Evolutionary conservation across 2,797 vertebrate species (phyloP).

Genomic region (Pangasius macronema): DNA sequence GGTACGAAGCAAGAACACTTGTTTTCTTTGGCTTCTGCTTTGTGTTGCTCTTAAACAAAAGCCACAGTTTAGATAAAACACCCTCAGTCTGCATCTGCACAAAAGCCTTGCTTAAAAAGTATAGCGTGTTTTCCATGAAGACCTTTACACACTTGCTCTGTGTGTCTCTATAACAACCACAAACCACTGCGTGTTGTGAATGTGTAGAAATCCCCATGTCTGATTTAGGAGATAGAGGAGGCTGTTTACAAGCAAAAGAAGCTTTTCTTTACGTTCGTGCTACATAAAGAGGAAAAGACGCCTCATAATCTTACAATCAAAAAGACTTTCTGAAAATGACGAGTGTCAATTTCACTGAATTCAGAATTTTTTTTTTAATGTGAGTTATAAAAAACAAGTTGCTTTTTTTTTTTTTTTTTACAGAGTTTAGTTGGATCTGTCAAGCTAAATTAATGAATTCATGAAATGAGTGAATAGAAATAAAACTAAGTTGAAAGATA

Average conservation of each 20-base stretch:
- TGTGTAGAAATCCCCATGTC: conserved; percentile 33
- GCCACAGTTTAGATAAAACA: background rate
- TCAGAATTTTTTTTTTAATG: background rate
- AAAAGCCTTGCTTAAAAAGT: conserved; percentile 1
- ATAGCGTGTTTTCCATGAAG: background rate
- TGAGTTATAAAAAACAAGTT: background rate
- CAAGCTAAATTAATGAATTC: background rate
- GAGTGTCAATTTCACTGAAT: background rate
- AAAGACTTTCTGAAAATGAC: background rate
- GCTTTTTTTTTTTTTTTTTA: background rate
- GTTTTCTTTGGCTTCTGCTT: background rate
- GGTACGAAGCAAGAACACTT: background rate
- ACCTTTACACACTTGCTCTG: background rate
- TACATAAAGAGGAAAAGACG: background rate
- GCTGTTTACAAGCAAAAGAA: conserved; percentile 34
- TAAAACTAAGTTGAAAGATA: background rate
- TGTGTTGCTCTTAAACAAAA: background rate
- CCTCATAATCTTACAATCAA: background rate
- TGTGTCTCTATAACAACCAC: conserved; percentile 20
- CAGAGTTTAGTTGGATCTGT: background rate
- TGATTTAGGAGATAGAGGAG: conserved; percentile 8
- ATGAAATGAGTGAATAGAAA: background rate
- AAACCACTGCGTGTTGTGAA: background rate
- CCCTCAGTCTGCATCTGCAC: background rate
- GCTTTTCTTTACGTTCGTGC: background rate